Evolutionary conservation across 37 sponge, comb jelly and placozoan species (phyloP), one percentile per base, ranked within the genome.

Genomic region (Hexactinellida sp.): DNA sequence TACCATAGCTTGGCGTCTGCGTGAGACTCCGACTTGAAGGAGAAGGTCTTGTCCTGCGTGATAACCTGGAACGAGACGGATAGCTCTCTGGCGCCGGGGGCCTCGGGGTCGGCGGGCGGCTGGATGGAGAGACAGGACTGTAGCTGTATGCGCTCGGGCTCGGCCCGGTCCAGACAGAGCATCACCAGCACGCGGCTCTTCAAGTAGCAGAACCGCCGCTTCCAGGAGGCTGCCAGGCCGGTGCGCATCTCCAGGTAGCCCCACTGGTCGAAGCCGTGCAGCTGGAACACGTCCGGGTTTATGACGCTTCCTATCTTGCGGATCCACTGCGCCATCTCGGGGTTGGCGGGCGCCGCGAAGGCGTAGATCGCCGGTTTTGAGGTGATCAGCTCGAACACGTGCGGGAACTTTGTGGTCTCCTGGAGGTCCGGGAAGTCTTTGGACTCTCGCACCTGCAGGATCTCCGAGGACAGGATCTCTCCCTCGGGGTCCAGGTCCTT

Each of bases 101-200:
- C 23, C 24, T 55, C 36, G 19, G 86, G 32, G 38, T 54, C 71
- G 25, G 86, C 86, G 23, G 52, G 37, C 55, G 51, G 54, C 54
- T 36, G 86, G 19, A 83, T 63, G 34, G 76, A 63, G 76, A 63
- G 76, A 63, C 76, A 63, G 25, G 76, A 63, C 76, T 63, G 76
- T n/a, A 63, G 34, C 21, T 10, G 76, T 10, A 63, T 23, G 19
- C 30, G 3, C 76, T 63, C 76, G 3, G 76, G 76, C 34, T 63
- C 76, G 3, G 76, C 76, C 30, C 34, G 3, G 34, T 63, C 76
- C 25, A 63, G 76, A n/a, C 19, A 63, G 25, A 63, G 76, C 3
- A 7, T n/a, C 76, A 63, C 76, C 28, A 63, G 76, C 25, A 63
- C 30, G 13, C 76, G 76, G 34, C 76, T 63, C 34, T 63, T 63